phyloP scores from a whole-genome alignment of 37 sponge, comb jelly and placozoan species.

The Cladorhizidae sp. region DNA sequence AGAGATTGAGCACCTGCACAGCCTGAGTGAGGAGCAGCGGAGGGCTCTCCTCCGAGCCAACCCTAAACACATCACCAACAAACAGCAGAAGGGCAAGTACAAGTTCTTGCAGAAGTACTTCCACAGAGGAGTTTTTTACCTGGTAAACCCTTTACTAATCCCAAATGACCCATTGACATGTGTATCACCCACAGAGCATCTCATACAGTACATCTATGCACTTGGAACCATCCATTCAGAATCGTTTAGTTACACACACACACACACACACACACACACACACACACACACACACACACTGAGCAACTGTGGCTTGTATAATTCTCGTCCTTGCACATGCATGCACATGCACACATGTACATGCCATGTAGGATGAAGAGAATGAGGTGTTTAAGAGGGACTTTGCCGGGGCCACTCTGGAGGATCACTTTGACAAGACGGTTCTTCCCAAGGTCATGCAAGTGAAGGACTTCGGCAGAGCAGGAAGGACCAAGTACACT shows the following conservation, averaged over 20 bases:
- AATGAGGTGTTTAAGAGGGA: constrained; percentile 43
- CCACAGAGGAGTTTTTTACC: constrained; percentile 94
- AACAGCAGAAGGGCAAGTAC: constrained; percentile 88
- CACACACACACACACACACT: not conserved
- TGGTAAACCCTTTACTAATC: constrained; percentile 43
- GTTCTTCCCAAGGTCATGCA: constrained; percentile 99
- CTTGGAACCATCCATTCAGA: no score
- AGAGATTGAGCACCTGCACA: constrained; percentile 87
- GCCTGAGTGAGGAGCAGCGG: constrained; percentile 94
- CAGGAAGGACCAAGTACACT: constrained; percentile 98
- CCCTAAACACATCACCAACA: constrained; percentile 80
- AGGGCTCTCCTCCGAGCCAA: constrained; percentile 51
- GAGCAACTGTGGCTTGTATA: not conserved
- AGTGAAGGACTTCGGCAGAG: constrained; percentile 99
- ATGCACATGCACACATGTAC: not conserved
- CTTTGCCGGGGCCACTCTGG: constrained; percentile 90
- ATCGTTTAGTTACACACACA: no score
- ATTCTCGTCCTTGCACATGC: not conserved
- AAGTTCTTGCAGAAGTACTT: constrained; percentile 99
- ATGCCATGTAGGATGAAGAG: constrained; percentile 37
- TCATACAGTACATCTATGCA: no score
- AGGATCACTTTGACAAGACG: constrained; percentile 99
- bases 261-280: no score
- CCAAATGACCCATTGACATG: no score
- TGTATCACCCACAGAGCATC: no score